Evolutionary conservation across 1,140 invertebrate species (phyloP).

Genomic region (Drosophila tropicalis): DNA sequence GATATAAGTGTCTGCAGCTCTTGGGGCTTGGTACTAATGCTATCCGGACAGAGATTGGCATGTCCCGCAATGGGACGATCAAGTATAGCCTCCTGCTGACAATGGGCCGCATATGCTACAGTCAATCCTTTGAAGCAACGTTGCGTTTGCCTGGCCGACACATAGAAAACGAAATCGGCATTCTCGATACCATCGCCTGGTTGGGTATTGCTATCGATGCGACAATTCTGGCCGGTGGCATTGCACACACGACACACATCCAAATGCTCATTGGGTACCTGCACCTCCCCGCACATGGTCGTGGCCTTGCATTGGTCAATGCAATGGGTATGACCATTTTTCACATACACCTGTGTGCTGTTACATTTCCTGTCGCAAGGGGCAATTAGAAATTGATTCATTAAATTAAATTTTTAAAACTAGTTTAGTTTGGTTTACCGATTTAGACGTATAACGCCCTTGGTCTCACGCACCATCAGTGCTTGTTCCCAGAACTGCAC

Average conservation of each 20-base stretch:
- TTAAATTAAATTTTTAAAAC: constrained; percentile 13
- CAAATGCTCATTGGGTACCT: constrained; percentile 95
- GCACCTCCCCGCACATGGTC: constrained; percentile 97
- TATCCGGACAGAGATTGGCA: constrained; percentile 98
- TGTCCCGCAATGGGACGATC: constrained; percentile 99
- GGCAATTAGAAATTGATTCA: constrained; percentile 14
- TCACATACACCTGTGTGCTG: constrained; percentile 92
- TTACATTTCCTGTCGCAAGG: constrained; percentile 88
- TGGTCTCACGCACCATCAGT: constrained; percentile 93
- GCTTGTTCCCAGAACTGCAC: constrained; percentile 97
- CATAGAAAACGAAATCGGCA: constrained; percentile 98
- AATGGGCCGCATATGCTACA: constrained; percentile 98
- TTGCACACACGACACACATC: constrained; percentile 96
- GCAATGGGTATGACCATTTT: constrained; percentile 93
- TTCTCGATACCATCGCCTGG: constrained; percentile 90
- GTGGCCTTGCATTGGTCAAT: constrained; percentile 92
- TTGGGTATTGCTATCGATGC: constrained; percentile 81
- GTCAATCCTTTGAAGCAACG: constrained; percentile 95
- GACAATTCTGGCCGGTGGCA: constrained; percentile 91
- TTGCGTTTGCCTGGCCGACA: constrained; percentile 96
- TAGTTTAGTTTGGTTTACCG: constrained; percentile 86
- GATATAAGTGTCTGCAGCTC: constrained; percentile 96
- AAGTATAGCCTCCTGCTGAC: constrained; percentile 96
- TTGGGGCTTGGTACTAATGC: constrained; percentile 95
- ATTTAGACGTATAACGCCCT: constrained; percentile 92